Conservation (phyloP, 2,113 vertebrate genomes). For the Passer montanus region DNA sequence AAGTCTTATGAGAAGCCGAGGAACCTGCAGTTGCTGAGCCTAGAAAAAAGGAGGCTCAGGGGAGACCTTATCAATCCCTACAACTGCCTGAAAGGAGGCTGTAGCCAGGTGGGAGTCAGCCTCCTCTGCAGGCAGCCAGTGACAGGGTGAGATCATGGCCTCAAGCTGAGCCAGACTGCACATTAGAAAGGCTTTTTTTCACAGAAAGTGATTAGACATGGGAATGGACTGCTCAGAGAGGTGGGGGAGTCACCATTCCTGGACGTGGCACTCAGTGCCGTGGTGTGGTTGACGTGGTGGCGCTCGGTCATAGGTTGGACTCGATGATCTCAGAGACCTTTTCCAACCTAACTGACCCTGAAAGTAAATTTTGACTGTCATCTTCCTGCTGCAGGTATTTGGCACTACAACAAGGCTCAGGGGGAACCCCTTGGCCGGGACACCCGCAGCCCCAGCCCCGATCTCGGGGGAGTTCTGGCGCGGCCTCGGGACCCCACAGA, state of each 20-base stretch:
- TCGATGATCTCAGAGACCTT: background rate
- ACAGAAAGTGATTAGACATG: background rate
- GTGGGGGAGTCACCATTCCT: too few relatives aligned
- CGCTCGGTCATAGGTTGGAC: background rate
- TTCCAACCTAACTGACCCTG: rapidly evolving
- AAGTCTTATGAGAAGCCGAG: background rate
- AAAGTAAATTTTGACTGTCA: rapidly evolving
- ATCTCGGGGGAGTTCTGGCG: background rate
- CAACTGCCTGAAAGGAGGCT: background rate
- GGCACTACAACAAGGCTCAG: background rate
- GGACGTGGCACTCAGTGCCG: background rate
- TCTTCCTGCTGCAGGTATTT: background rate
- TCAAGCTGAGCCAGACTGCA: background rate
- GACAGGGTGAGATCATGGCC: background rate
- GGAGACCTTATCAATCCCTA: too few relatives aligned
- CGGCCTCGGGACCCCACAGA: rapidly evolving
- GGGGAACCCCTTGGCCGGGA: too few relatives aligned
- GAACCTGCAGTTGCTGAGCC: background rate
- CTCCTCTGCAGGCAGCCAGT: background rate
- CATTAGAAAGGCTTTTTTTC: too few relatives aligned
- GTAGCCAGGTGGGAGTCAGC: too few relatives aligned
- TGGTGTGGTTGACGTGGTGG: too few relatives aligned
- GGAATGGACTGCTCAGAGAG: background rate
- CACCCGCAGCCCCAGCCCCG: rapidly evolving
- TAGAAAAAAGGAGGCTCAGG: background rate